These are phyloP conservation scores for Chalcosyrphus nemorum DNA, from an alignment of 2,888 invertebrate genomes.

Conservation along the genomic window DNA sequence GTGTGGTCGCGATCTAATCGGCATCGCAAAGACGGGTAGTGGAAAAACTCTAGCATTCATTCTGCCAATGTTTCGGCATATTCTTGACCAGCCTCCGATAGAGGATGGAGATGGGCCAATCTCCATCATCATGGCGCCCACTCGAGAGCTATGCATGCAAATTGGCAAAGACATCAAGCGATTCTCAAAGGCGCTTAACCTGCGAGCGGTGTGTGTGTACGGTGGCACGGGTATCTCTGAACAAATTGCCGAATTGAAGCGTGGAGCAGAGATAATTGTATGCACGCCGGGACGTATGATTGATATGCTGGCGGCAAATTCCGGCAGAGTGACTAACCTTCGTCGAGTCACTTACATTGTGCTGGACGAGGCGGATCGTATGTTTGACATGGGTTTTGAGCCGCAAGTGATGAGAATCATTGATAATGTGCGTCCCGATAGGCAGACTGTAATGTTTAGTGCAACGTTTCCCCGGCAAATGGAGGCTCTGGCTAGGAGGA, in stretches of 20 bases:
- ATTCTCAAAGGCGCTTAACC: slow-evolving; percentile 93
- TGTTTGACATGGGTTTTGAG: slow-evolving; percentile 99
- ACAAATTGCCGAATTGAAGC: slow-evolving; percentile 95
- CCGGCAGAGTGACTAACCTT: slow-evolving; percentile 98
- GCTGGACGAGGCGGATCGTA: slow-evolving; percentile 98
- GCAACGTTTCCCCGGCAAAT: slow-evolving; percentile 99
- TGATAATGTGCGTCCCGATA: slow-evolving; percentile 97
- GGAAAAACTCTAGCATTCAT: slow-evolving; percentile 99
- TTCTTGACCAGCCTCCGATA: slow-evolving; percentile 95
- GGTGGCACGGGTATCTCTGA: slow-evolving; percentile 98
- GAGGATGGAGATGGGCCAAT: slow-evolving; percentile 99
- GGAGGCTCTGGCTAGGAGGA: slow-evolving; percentile 98
- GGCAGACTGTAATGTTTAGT: slow-evolving; percentile 99
- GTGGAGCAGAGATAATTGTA: slow-evolving; percentile 98
- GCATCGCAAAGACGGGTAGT: slow-evolving; percentile 99
- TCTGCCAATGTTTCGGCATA: slow-evolving; percentile 97
- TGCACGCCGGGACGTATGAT: slow-evolving; percentile 99
- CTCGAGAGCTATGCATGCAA: slow-evolving; percentile 99
- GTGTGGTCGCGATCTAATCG: slow-evolving; percentile 98
- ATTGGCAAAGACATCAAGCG: slow-evolving; percentile 98
- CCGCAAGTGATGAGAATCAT: slow-evolving; percentile 93
- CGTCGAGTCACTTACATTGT: slow-evolving; percentile 98
- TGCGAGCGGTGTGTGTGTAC: slow-evolving; percentile 97
- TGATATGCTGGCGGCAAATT: slow-evolving; percentile 99
- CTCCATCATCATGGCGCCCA: slow-evolving; percentile 98